Conservation (phyloP, 2,888 invertebrate genomes). For the Cantharis lateralis region DNA sequence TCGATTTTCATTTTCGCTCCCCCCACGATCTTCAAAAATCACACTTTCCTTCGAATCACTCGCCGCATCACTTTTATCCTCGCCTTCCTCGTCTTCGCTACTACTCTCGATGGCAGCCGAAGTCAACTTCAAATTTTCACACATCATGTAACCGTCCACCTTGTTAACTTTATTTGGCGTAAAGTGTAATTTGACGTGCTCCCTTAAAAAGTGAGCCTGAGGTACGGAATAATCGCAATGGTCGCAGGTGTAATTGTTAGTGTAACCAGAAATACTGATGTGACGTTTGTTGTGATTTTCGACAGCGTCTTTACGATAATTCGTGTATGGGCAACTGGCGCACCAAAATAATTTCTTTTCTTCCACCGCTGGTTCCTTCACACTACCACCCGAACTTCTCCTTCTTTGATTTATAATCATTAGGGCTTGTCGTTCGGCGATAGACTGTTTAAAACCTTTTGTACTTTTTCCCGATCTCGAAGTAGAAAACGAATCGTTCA, state of each 20-base stretch:
- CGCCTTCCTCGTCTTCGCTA: conserved; percentile 31
- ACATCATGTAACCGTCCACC: conserved; percentile 66
- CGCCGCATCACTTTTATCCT: conserved; percentile 31
- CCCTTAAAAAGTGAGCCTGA: conserved; percentile 74
- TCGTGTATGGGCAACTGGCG: conserved; percentile 79
- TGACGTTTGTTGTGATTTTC: conserved; percentile 79
- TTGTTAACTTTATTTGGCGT: conserved; percentile 60
- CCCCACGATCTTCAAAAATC: conserved; percentile 46
- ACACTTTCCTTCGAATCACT: conserved; percentile 33
- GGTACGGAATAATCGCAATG: conserved; percentile 83
- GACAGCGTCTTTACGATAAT: conserved; percentile 72
- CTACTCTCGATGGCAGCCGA: conserved; percentile 59
- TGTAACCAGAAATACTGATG: conserved; percentile 62
- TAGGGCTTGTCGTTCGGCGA: conserved; percentile 67
- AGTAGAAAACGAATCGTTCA: conserved; percentile 18
- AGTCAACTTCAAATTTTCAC: conserved; percentile 64
- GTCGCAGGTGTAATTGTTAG: conserved; percentile 71
- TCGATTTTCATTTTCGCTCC: conserved; percentile 36
- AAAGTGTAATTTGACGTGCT: conserved; percentile 82
- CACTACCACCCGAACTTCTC: conserved; percentile 54
- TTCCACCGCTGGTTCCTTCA: conserved; percentile 55
- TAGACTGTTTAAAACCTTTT: conserved; percentile 57
- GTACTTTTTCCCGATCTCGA: conserved; percentile 43
- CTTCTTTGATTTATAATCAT: conserved; percentile 62
- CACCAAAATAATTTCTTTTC: conserved; percentile 71